Evolutionary conservation across 2,113 vertebrate genomes (phyloP).

Genomic region (Percina caprodes): DNA sequence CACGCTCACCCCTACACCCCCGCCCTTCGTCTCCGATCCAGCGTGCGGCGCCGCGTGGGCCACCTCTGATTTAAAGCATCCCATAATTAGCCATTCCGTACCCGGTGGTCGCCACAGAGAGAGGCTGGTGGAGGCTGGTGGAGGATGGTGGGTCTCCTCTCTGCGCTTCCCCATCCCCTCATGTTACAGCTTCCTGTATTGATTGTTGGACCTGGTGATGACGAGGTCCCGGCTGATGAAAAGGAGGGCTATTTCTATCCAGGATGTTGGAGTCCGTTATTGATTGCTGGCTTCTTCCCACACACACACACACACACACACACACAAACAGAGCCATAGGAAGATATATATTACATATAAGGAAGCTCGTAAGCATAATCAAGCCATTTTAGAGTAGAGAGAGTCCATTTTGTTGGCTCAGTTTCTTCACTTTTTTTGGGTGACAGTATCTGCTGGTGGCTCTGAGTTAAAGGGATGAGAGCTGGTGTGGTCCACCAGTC

Average conservation of each 20-base stretch:
- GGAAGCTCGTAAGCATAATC: constrained; percentile 39
- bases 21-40: constrained; percentile 18
- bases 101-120: constrained; percentile 62
- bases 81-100: constrained; percentile 71
- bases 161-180: constrained; percentile 67
- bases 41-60: constrained; percentile 20
- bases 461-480: constrained; percentile 7
- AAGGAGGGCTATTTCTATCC: constrained; percentile 80
- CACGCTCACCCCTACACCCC: constrained; percentile 33
- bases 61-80: constrained; percentile 72
- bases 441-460: constrained; percentile 26
- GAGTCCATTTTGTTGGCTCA: constrained; percentile 45
- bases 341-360: constrained; percentile 67
- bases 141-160: constrained; percentile 65
- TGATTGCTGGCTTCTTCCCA: constrained; percentile 69
- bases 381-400: constrained; percentile 26
- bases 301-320: constrained; percentile 28
- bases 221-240: constrained; percentile 74
- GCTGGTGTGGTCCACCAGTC: constrained; percentile 54
- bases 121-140: constrained; percentile 31
- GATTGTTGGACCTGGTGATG: constrained; percentile 75
- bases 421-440: constrained; percentile 28
- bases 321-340: constrained; percentile 18
- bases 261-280: constrained; percentile 72
- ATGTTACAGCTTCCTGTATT: constrained; percentile 81